These are phyloP conservation scores for Chlorops oryzae DNA, from an alignment of 1,140 invertebrate species.

Conservation along the genomic window DNA sequence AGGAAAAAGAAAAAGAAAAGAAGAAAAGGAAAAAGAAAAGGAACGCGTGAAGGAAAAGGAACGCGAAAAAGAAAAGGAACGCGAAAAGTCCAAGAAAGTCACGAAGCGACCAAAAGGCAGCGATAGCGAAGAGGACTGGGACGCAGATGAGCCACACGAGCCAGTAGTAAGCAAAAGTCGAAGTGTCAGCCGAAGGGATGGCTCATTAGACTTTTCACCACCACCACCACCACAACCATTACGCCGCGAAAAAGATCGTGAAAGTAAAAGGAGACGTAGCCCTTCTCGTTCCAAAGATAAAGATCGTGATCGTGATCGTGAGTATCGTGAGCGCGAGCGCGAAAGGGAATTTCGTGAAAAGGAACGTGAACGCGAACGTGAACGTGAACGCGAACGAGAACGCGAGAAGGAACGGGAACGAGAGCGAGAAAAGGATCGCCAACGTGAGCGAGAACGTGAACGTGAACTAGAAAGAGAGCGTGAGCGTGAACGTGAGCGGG, in stretches of 20 bases:
- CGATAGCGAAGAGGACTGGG: slow-evolving; percentile 49
- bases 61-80: slow-evolving; percentile 48
- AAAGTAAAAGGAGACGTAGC: slow-evolving; percentile 45
- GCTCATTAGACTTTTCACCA: background rate
- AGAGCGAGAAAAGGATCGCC: too few relatives aligned
- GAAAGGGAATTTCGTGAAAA: slow-evolving; percentile 47
- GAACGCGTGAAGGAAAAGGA: slow-evolving; percentile 41
- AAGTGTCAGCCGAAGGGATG: slow-evolving; percentile 14
- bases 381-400: slow-evolving; percentile 51
- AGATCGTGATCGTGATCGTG: slow-evolving; percentile 38
- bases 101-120: slow-evolving; percentile 13
- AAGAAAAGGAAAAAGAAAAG: slow-evolving; percentile 33
- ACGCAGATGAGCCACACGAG: slow-evolving; percentile 31
- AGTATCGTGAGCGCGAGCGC: slow-evolving; percentile 30
- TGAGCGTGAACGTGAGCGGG: slow-evolving; percentile 36
- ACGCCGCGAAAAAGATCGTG: too few relatives aligned
- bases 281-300: slow-evolving; percentile 45
- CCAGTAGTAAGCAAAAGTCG: slow-evolving; percentile 12
- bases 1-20: slow-evolving; percentile 49
- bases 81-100: slow-evolving; percentile 30
- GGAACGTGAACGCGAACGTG: slow-evolving; percentile 50
- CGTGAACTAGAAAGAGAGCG: slow-evolving; percentile 22
- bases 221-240: background rate
- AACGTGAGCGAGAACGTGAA: slow-evolving; percentile 46
- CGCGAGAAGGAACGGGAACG: slow-evolving; percentile 38